Evolutionary conservation across 2,113 vertebrate species (phyloP).

Genomic region (Plotosus lineatus): DNA sequence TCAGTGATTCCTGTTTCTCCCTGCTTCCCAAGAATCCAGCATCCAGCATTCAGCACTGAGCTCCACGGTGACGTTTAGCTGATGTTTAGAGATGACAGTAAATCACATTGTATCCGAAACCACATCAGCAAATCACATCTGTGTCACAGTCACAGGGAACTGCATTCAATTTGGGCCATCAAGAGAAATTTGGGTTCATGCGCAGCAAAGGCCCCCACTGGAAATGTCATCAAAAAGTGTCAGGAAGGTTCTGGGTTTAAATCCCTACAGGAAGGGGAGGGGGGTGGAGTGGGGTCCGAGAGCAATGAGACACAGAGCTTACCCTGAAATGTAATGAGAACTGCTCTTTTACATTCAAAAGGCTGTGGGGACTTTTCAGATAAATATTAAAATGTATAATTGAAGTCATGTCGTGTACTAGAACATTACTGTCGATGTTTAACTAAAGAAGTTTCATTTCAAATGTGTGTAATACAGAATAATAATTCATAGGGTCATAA

Average conservation of each 20-base stretch:
- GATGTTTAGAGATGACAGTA: constrained; percentile 1
- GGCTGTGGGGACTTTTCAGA: background rate
- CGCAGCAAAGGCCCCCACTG: background rate
- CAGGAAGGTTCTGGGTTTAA: background rate
- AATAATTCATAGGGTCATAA: too few relatives aligned
- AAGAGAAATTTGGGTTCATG: background rate
- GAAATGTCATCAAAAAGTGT: too few relatives aligned
- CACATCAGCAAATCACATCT: constrained; percentile 20
- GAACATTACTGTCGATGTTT: background rate
- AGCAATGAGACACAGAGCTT: too few relatives aligned
- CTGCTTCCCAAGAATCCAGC: too few relatives aligned
- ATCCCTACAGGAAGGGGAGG: background rate
- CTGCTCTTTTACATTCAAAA: background rate
- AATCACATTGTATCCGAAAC: constrained; percentile 7
- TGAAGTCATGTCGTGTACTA: background rate
- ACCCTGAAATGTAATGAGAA: background rate
- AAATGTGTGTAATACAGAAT: too few relatives aligned
- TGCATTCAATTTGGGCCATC: background rate
- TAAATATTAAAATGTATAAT: background rate
- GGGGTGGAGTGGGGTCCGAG: too few relatives aligned
- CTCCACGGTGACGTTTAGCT: constrained; percentile 3
- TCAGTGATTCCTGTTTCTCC: too few relatives aligned
- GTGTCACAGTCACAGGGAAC: background rate
- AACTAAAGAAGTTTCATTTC: too few relatives aligned
- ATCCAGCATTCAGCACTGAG: background rate